These are phyloP conservation scores for Decapterus maruadsi DNA, from an alignment of 2,797 vertebrate genomes.

Conservation along the genomic window DNA sequence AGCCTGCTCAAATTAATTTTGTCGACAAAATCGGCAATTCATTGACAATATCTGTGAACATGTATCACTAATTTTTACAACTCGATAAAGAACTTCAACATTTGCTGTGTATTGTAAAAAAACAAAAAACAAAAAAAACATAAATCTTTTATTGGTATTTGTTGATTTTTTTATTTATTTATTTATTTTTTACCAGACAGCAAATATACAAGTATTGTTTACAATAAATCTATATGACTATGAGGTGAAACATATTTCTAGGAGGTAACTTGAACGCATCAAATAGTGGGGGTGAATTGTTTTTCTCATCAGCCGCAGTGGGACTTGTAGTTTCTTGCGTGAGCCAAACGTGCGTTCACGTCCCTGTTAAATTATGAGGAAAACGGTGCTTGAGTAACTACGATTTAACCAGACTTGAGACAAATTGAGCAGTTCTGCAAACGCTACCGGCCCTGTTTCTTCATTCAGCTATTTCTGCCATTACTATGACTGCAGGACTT, in stretches of 20 bases:
- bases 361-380: not conserved
- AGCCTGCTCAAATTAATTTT: fast-evolving
- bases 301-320: constrained; percentile 46
- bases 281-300: constrained; percentile 32
- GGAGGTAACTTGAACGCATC: constrained; percentile 10
- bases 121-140: too few relatives aligned
- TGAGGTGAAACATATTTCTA: fast-evolving
- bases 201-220: too few relatives aligned
- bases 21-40: fast-evolving
- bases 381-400: not conserved
- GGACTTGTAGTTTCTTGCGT: constrained; percentile 78
- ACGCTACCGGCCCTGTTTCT: not conserved
- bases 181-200: not conserved
- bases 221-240: fast-evolving
- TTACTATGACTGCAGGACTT: constrained; percentile 27
- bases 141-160: fast-evolving
- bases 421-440: fast-evolving
- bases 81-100: not conserved
- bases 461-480: not conserved
- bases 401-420: fast-evolving
- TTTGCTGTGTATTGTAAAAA: not conserved
- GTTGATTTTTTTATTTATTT: fast-evolving
- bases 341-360: not conserved
- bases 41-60: fast-evolving
- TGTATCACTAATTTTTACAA: not conserved